phyloP scores from a whole-genome alignment of 2,113 vertebrate species.

The Chauna torquata region DNA sequence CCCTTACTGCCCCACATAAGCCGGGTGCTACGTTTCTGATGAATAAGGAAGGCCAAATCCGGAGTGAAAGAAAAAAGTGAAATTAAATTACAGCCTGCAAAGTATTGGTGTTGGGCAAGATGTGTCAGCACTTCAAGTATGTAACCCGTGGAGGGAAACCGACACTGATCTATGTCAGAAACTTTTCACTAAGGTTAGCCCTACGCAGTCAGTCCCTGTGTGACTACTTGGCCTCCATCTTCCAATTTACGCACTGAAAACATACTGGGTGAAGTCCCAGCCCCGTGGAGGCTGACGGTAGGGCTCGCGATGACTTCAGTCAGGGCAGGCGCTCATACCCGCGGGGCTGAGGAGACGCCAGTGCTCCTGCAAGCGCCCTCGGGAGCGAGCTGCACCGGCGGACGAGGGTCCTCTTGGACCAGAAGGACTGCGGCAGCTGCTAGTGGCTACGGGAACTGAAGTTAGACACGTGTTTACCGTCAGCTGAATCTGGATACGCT shows the following conservation, averaged over 20 bases:
- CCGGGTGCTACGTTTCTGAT: background rate
- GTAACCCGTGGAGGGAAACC: background rate
- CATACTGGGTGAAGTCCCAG: background rate
- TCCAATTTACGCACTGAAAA: background rate
- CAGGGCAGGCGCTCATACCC: background rate
- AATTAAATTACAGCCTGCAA: background rate
- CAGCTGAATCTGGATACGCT: background rate
- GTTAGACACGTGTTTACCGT: fast-evolving
- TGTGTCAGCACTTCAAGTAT: background rate
- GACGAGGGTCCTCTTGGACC: background rate
- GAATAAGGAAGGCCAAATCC: background rate
- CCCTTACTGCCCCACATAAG: background rate
- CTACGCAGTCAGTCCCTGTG: background rate
- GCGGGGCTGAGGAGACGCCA: too few species aligned
- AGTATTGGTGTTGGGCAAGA: background rate
- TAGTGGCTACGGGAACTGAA: background rate
- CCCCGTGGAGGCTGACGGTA: fast-evolving
- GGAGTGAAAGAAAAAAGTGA: background rate
- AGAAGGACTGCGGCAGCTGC: background rate
- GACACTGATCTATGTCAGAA: background rate
- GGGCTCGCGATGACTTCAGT: background rate
- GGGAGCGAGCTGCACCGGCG: fast-evolving
- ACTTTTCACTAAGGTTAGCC: background rate
- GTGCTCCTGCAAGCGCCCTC: background rate
- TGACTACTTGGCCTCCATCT: background rate